phyloP scores from a whole-genome alignment of 2,888 invertebrate genomes.

The Eulithis testata region DNA sequence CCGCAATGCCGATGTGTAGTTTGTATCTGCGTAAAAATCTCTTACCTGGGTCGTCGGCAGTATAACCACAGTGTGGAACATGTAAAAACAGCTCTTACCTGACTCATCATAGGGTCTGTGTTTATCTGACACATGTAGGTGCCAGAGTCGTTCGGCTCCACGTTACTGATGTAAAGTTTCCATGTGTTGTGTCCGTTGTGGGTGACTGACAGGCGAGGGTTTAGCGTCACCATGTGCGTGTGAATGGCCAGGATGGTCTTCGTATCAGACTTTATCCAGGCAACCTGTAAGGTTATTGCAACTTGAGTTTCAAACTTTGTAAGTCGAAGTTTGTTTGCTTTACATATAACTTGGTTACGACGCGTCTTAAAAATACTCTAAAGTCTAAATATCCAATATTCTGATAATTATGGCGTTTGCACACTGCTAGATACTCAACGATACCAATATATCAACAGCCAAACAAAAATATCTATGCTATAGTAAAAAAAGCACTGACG shows the following conservation, averaged over 20 bases:
- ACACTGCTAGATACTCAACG: too few relatives aligned
- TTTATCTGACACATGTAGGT: constrained; percentile 98
- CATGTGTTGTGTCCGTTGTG: constrained; percentile 97
- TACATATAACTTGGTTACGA: too few relatives aligned
- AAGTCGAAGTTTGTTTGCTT: too few relatives aligned
- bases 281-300: constrained; percentile 85
- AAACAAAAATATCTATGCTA: too few relatives aligned
- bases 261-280: constrained; percentile 96
- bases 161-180: constrained; percentile 95
- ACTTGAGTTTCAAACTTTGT: too few relatives aligned
- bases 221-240: constrained; percentile 94
- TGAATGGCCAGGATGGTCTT: constrained; percentile 95
- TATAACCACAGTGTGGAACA: background rate
- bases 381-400: too few relatives aligned
- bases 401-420: too few relatives aligned
- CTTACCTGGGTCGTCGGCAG: background rate
- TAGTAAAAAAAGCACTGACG: too few relatives aligned
- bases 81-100: constrained; percentile 82
- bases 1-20: constrained; percentile 3
- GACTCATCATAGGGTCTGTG: constrained; percentile 95
- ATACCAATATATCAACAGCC: too few relatives aligned
- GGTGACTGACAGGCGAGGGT: constrained; percentile 92
- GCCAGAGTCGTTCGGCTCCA: constrained; percentile 95
- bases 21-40: constrained; percentile 3
- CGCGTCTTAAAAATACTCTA: too few relatives aligned